Conservation (phyloP, 2,888 invertebrate genomes). For the Chydorus sphaericus region DNA sequence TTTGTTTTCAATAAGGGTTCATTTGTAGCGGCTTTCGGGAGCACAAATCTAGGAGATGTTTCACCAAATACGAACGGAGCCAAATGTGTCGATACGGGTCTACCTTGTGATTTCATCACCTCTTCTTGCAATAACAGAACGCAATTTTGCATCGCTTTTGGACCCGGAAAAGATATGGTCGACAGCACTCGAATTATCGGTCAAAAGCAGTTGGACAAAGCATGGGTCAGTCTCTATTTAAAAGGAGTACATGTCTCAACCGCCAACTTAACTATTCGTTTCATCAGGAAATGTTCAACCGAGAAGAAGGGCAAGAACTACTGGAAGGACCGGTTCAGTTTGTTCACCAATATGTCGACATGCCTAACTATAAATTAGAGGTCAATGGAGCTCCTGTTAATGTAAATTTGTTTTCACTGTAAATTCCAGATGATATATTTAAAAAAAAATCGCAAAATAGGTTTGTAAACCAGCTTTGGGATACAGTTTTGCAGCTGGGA, state of each 20-base stretch:
- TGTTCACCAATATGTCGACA: slow-evolving; percentile 69
- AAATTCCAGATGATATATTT: no score
- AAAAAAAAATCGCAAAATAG: no score
- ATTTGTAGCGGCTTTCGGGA: slow-evolving; percentile 82
- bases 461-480: slow-evolving; percentile 84
- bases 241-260: no score
- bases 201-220: slow-evolving; percentile 52
- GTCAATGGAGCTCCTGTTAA: no score
- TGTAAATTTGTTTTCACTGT: no score
- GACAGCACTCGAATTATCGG: slow-evolving; percentile 85
- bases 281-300: not conserved
- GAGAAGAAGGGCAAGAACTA: not conserved
- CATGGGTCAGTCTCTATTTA: no score
- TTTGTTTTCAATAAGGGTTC: slow-evolving; percentile 42
- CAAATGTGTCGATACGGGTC: slow-evolving; percentile 57
- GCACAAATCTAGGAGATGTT: slow-evolving; percentile 81
- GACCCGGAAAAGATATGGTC: slow-evolving; percentile 79
- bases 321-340: slow-evolving; percentile 54
- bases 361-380: slow-evolving; percentile 44
- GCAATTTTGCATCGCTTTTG: slow-evolving; percentile 63
- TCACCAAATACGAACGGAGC: slow-evolving; percentile 81
- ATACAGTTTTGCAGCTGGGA: slow-evolving; percentile 85
- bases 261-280: no score
- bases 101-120: slow-evolving; percentile 53
- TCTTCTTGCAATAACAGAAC: slow-evolving; percentile 54